These are phyloP conservation scores for Drosophila flavopinicola DNA, from an alignment of 2,888 invertebrate species.

Conservation along the genomic window DNA sequence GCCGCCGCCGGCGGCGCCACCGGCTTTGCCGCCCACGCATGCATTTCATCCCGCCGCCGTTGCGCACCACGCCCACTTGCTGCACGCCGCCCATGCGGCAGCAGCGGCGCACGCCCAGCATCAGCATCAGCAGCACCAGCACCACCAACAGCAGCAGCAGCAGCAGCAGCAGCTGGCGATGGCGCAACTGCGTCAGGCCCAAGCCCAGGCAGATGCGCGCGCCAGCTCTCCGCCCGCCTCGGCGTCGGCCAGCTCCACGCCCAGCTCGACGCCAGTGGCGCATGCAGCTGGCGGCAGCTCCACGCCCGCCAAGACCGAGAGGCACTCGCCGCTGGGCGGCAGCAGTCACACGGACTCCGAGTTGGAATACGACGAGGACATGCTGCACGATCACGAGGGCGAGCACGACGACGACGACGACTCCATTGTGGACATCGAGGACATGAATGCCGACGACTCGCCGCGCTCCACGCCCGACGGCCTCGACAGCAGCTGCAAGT, in stretches of 20 bases:
- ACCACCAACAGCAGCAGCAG: constrained; percentile 65
- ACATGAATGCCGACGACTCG: constrained; percentile 86
- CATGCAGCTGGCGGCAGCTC: constrained; percentile 40
- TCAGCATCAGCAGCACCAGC: constrained; percentile 40
- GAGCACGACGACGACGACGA: constrained; percentile 84
- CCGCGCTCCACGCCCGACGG: constrained; percentile 84
- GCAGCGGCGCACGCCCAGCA: constrained; percentile 80
- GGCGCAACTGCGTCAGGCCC: constrained; percentile 74
- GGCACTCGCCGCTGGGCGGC: constrained; percentile 84
- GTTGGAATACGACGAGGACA: constrained; percentile 83
- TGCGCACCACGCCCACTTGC: constrained; percentile 81
- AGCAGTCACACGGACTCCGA: constrained; percentile 84
- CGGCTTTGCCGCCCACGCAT: constrained; percentile 45
- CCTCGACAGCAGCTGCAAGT: constrained; percentile 83
- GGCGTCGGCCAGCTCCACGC: constrained; percentile 73
- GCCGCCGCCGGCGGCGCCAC: constrained; percentile 61
- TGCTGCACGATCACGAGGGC: constrained; percentile 74
- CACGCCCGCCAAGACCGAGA: constrained; percentile 82
- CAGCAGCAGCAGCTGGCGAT: constrained; percentile 61
- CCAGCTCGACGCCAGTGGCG: constrained; percentile 67
- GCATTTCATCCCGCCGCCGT: constrained; percentile 77
- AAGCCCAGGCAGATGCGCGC: constrained; percentile 73
- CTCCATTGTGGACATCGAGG: constrained; percentile 92
- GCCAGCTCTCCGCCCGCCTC: constrained; percentile 77
- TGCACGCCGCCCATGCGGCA: constrained; percentile 81